Evolutionary conservation across 1,140 invertebrate genomes (phyloP), one percentile per base, ranked within the genome.

Genomic region (Platyscapa corneri): DNA sequence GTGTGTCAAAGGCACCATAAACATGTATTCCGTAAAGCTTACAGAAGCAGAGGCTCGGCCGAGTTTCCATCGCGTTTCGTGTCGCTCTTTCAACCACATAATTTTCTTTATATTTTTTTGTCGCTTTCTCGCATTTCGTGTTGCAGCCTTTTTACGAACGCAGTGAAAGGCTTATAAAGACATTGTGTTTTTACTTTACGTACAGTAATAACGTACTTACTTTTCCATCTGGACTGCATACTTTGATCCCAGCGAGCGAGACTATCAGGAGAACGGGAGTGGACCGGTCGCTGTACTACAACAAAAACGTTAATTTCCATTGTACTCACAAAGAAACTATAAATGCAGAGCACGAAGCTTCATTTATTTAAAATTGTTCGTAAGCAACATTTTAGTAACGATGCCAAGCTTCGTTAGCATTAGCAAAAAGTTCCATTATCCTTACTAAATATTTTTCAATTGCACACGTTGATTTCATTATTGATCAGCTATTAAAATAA

Each of bases 171-270:
- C 8, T 64, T 79, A 39, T 39, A 60, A 65, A 42, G 39, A 42
- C 5, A 74, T n/a, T 75, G 16, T 65, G 7, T 53, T 77, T 34
- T 60, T 78, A 34, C 3, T 60, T 78, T 74, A 34, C 5, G 5
- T 65, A n/a, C 53, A 65, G 23, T 30, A 87, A 34, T 87, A 27
- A 81, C 64, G 18, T 86, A 92, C 93, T 95, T 93, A 97, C 96
- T 95, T 97, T 96, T 92, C 96, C 96, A 94, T 96, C 95, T 91
- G 96, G 95, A 92, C 96, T 96, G 95, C 96, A 97, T 94, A 97
- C 95, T 95, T 97, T 97, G 89, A 97, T 95, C 83, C 96, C 96
- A 60, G 95, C 94, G 46, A 97, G 93, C 39, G 96, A 96, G 85
- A 97, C 95, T 87, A 96, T 95, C 87, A 97, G 92, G 27, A 96